Conservation (phyloP, 2,113 vertebrate species). For the Abramis brama region DNA sequence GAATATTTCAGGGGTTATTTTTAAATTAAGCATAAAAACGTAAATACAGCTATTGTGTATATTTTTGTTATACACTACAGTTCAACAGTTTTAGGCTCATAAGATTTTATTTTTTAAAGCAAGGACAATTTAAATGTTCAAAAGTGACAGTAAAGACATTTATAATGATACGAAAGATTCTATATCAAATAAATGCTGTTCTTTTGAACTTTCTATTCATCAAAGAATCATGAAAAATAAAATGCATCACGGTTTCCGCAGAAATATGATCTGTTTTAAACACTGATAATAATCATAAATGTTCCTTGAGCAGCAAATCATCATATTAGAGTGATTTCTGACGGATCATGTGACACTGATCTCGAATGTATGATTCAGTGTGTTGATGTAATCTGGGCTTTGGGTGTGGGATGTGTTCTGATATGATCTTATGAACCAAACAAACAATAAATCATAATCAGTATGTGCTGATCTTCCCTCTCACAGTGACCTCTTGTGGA, state of each 20-base stretch:
- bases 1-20: too few species aligned
- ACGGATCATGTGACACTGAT: neutral
- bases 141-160: too few species aligned
- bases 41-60: too few species aligned
- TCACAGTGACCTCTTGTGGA: slow-evolving; percentile 24
- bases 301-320: neutral
- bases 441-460: neutral
- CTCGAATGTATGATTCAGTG: neutral
- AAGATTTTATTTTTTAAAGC: too few species aligned
- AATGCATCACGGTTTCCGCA: neutral
- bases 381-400: neutral
- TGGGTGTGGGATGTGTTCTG: neutral
- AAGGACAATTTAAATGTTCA: too few species aligned
- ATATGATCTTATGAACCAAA: neutral
- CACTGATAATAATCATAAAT: neutral
- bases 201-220: too few species aligned
- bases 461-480: neutral
- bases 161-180: too few species aligned
- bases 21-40: too few species aligned
- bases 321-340: neutral
- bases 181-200: too few species aligned
- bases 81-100: too few species aligned
- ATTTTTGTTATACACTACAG: too few species aligned
- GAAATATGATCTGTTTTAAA: neutral
- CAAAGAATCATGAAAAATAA: too few species aligned